Conservation (phyloP, 2,888 invertebrate species). For the Orgyia antiqua region DNA sequence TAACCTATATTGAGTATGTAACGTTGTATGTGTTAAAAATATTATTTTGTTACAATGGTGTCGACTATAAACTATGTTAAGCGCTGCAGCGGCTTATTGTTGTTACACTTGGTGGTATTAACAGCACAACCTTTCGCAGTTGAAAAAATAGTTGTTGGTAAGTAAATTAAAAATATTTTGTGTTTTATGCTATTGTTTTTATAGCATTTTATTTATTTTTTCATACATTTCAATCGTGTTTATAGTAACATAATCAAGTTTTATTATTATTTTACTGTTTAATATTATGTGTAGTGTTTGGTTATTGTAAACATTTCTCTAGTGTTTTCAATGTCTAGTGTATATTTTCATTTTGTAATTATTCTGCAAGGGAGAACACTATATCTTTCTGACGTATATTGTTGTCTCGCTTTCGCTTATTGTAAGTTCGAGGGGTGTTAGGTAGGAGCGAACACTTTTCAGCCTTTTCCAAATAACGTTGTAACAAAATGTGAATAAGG, state of each 20-base stretch:
- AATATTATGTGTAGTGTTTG: no score
- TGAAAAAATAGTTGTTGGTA: conserved; percentile 72
- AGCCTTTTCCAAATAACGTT: conserved; percentile 27
- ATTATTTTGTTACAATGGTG: conserved; percentile 31
- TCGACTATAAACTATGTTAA: conserved; percentile 23
- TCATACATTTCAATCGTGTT: no score
- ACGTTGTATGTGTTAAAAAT: conserved; percentile 6
- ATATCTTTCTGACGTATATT: conserved; percentile 44
- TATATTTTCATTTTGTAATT: conserved; percentile 22
- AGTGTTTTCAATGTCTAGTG: no score
- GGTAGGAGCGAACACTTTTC: conserved; percentile 22
- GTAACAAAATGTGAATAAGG: no score
- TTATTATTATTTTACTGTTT: no score
- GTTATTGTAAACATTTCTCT: no score
- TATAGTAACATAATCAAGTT: no score
- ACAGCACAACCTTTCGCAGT: conserved; percentile 58
- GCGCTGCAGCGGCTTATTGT: conserved; percentile 45
- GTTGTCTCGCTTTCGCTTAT: conserved; percentile 33
- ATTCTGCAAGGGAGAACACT: conserved; percentile 28
- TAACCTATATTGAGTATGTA: conserved; percentile 17
- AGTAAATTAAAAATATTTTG: no score
- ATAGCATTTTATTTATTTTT: no score
- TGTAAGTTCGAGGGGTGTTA: conserved; percentile 25
- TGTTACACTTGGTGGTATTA: conserved; percentile 44
- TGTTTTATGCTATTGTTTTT: no score